phyloP scores from a whole-genome alignment of 2,888 invertebrate genomes.

The Slavum lentiscoides region DNA sequence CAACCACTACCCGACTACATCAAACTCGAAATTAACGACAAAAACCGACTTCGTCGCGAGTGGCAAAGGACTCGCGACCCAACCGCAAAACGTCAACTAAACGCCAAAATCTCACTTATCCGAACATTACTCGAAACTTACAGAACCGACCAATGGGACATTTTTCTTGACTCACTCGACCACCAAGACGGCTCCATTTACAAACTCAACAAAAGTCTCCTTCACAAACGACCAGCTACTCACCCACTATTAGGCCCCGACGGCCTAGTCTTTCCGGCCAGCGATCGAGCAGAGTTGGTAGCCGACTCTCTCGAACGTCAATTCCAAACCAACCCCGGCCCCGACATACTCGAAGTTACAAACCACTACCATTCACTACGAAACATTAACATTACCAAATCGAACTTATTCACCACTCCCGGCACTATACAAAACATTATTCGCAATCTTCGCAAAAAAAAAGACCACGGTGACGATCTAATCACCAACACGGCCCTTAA shows the following conservation, averaged over 20 bases:
- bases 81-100: not conserved
- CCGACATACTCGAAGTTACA: conserved; percentile 11
- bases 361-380: not conserved
- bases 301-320: not conserved
- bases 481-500: too few relatives aligned
- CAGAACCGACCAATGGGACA: not conserved
- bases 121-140: not conserved
- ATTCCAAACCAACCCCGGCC: not conserved
- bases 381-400: not conserved
- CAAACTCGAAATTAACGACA: not conserved
- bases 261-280: too few relatives aligned
- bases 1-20: not conserved
- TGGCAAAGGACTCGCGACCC: conserved; percentile 1
- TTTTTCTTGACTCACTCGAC: not conserved
- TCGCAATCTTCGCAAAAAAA: too few relatives aligned
- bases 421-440: too few relatives aligned
- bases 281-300: not conserved
- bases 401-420: too few relatives aligned
- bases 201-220: too few relatives aligned
- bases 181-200: too few relatives aligned
- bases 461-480: too few relatives aligned
- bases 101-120: not conserved
- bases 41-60: not conserved
- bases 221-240: too few relatives aligned
- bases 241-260: too few relatives aligned